Evolutionary conservation across 2,797 vertebrate species (phyloP), one percentile per base, ranked within the genome.

Genomic region (Babyrousa celebensis): DNA sequence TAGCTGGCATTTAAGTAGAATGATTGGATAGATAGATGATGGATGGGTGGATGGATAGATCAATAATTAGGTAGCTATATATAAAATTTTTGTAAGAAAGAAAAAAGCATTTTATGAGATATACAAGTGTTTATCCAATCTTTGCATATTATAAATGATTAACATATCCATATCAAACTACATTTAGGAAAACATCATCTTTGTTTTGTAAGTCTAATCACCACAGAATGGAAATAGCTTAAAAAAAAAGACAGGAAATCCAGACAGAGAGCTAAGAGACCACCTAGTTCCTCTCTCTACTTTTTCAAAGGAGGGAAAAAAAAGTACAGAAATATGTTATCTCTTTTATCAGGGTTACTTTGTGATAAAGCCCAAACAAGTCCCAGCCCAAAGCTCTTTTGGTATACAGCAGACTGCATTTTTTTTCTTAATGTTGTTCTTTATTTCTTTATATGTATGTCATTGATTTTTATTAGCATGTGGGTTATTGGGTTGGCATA

Each of bases 381-480:
- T 67, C 23, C 52, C 54, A 85, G 36, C 29, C 10, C 12, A 20
- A 54, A 91, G 15, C 12, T 52, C 6, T 36, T 78, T 72, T 32
- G 20, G n/a, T 54, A 63, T 3, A 15, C n/a, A 90, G 89, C 11
- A 21, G 27, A 72, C 9, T 89, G 25, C 6, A 63, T 75, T 84
- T 74, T 74, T 29, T 62, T 79, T 80, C 40, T 71, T 70, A 54
- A 82, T 70, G 56, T 12, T 68, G 20, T 74, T 77, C 12, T 97
- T 85, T 62, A 20, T 95, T 94, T 75, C 10, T 93, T 67, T 94
- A 92, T 5, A 75, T 23, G 63, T 84, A 40, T 25, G 14, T 67
- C 12, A 52, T 56, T 85, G 40, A 75, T 83, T 97, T 94, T 90
- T 9, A 88, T 67, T 92, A 72, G 25, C 58, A 3, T 82, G 83